Base-by-base conservation (phyloP, 1,140 invertebrate species). In the Grapholita molesta region DNA sequence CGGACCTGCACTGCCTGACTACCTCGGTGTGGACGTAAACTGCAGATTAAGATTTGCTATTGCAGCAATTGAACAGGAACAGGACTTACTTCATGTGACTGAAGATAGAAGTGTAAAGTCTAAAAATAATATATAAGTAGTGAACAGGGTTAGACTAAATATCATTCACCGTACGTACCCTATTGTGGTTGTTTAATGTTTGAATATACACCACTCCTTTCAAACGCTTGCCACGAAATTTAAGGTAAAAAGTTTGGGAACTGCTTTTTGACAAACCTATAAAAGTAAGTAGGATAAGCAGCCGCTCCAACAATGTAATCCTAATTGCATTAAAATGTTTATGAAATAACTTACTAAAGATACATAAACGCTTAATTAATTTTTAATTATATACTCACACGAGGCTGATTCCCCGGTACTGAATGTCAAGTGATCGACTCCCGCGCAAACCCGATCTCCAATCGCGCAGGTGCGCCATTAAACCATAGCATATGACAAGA, bases 391-490 rank as follows among this genome's bases (percentile, higher is more conserved):
- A 83, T 77, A 78, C 74, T 81, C 69, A 76, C 74, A 81, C 70
- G 77, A 81, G 74, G 69, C 74, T 71, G 75, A 86, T 87, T 82
- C 81, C 75, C 66, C 65, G 70, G 73, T 76, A 69, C 61, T 70
- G 74, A 77, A 76, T 71, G 53, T 35, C 70, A 66, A 75, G 77
- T 76, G 83, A 83, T 83, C 75, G 78, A 80, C 79, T 78, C 71
- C 70, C 67, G 71, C 67, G 69, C 75, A 77, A 77, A 75, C 72
- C 67, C 72, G 78, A 73, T 73, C 68, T 71, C 69, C 70, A 77
- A 67, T 52, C 61, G 68, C 66, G 88, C 88, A 89, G 85, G 83
- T 90, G 88, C 86, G 84, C 79, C 82, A 88, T 89, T 86, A 85
- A 48, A 48, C 42, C 42, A 48, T 48, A 21, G 8, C 5, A 9